Base-by-base conservation (phyloP, 2,113 vertebrate species). In the Elephas maximus region DNA sequence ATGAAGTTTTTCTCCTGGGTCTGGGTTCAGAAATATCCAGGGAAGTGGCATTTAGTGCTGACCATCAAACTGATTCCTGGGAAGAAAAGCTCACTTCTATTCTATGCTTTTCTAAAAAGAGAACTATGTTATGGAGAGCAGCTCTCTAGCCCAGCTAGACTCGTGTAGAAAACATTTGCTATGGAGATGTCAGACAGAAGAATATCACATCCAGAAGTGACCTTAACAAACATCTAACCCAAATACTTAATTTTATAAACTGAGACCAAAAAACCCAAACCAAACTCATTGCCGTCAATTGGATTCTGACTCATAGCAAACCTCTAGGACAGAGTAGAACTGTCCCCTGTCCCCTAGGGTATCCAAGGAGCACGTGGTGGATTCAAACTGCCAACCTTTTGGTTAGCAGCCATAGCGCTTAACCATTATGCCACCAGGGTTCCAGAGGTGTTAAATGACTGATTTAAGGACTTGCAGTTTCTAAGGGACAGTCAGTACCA, bases 51-150 rank as follows among this genome's bases (percentile, higher is more conserved):
- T 8, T 79, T 20, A 65, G 20, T 77, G 14, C 37, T 88, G 67
- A 71, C 12, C 71, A 93, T 60, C 53, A 81, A 90, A 88, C 37
- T 18, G n/a, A 80, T 77, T 96, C 67, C 85, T 90, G 8, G 8
- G 33, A 80, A 76, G n/a, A 87, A 88, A 89, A 62, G 1, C 18
- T 97, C 17, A 45, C 33, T 94, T 90, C n/a, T 51, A 11, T 87
- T 15, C 6, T 77, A n/a, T 44, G 10, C 5, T 41, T 88, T 96
- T 95, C 65, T 57, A 67, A 76, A 92, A 97, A 82, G 67, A 76
- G n/a, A 95, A 71, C 30, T 92, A 0, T 48, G 26, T 51, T 69
- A 8, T 33, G 33, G 53, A 94, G 21, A 85, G 6, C 33, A 41
- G 11, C 21, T 91, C 21, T 92, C 26, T 21, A 74, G 45, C 17